A percentile compares a stretch with the other conserved stretches of the same genome.
phyloP scores from a whole-genome alignment of 2,888 invertebrate species.

The Lamellibrachia columna region DNA sequence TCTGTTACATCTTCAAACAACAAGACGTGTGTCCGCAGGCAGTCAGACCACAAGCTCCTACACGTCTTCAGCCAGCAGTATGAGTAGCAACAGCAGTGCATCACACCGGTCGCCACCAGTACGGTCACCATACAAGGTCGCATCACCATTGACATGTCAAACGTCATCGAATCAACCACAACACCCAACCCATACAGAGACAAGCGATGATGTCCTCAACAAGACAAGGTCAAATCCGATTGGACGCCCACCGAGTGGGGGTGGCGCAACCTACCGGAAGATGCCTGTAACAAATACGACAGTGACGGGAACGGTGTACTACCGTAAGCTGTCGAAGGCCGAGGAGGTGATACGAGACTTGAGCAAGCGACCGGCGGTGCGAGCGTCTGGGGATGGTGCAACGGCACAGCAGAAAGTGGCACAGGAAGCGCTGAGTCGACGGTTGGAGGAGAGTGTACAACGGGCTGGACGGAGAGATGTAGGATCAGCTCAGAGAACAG shows the following conservation, averaged over 20 bases:
- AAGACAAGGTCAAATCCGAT: slow-evolving; percentile 7
- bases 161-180: neutral
- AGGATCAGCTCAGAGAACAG: neutral
- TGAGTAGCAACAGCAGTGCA: neutral
- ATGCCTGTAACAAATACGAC: slow-evolving; percentile 21
- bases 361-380: neutral
- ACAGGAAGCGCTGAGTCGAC: neutral
- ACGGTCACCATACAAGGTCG: neutral
- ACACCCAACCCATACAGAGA: neutral
- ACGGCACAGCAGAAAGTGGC: neutral
- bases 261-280: neutral
- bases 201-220: neutral
- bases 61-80: neutral
- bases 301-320: slow-evolving; percentile 20
- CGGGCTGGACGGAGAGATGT: too few species aligned
- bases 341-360: slow-evolving; percentile 20
- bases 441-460: neutral
- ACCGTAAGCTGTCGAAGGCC: neutral
- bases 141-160: neutral
- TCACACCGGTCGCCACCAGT: neutral
- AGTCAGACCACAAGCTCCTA: neutral
- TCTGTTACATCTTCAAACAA: neutral
- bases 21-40: neutral
- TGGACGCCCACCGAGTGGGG: neutral
- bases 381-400: neutral